Conservation (phyloP, 2,888 invertebrate species). For the Aleiodes leptofemur region DNA sequence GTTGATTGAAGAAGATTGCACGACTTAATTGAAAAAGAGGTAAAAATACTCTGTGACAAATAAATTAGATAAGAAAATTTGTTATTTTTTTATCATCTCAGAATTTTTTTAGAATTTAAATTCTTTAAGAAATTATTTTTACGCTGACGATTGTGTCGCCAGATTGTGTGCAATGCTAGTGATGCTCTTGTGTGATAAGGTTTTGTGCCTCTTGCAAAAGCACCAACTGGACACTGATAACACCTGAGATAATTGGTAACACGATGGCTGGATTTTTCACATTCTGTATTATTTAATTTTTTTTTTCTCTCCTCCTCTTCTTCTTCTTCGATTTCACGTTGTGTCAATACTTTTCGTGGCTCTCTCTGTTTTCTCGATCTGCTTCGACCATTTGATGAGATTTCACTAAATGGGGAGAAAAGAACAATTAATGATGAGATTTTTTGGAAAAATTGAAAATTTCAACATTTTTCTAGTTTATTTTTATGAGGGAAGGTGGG, state of each 20-base stretch:
- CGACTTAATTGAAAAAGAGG: neutral
- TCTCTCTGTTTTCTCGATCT: conserved; percentile 77
- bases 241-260: conserved; percentile 60
- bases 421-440: conserved; percentile 4
- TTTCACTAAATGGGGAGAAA: conserved; percentile 34
- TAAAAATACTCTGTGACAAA: neutral
- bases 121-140: conserved; percentile 16
- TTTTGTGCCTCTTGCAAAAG: conserved; percentile 72
- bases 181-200: conserved; percentile 76
- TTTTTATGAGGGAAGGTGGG: too few relatives aligned
- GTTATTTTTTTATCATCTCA: conserved; percentile 6
- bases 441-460: neutral
- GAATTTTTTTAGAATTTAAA: neutral
- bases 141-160: conserved; percentile 74
- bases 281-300: conserved; percentile 66
- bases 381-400: conserved; percentile 64
- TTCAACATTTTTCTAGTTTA: neutral
- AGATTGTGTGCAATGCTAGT: conserved; percentile 76
- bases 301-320: conserved; percentile 59
- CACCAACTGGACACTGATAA: conserved; percentile 68
- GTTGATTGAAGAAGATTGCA: neutral
- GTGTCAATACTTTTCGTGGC: conserved; percentile 66
- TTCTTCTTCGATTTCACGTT: conserved; percentile 42
- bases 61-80: neutral
- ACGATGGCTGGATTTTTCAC: conserved; percentile 58